phyloP scores from a whole-genome alignment of 2,113 vertebrate species.

The Chloroceryle aenea region DNA sequence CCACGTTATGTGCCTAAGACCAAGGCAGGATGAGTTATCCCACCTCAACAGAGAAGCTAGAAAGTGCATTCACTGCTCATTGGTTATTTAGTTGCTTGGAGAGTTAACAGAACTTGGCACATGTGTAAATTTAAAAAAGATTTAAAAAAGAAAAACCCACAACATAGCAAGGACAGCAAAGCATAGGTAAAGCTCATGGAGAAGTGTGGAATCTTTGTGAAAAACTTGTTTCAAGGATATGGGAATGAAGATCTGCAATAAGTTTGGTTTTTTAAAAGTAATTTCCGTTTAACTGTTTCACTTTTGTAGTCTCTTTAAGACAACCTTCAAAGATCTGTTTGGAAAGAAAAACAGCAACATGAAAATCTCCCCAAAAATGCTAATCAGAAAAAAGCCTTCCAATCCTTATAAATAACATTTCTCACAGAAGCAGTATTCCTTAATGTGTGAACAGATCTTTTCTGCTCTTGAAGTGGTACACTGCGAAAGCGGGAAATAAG shows the following conservation, averaged over 20 bases:
- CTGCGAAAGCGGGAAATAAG: not conserved
- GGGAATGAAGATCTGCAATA: not conserved
- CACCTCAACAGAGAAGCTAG: not conserved
- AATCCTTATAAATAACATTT: not conserved
- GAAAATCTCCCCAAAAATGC: not conserved
- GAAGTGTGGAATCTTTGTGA: too few relatives aligned
- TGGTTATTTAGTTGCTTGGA: not conserved
- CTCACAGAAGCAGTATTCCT: not conserved
- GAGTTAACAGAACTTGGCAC: not conserved
- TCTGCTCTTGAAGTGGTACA: not conserved
- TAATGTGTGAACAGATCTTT: not conserved
- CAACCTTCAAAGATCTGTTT: not conserved
- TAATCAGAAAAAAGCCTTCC: not conserved
- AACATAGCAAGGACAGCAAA: too few relatives aligned
- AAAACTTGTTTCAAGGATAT: too few relatives aligned
- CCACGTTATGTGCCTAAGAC: not conserved
- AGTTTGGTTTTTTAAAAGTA: not conserved
- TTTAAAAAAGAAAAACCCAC: not conserved
- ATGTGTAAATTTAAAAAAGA: not conserved
- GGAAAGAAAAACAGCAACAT: not conserved
- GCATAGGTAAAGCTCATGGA: too few relatives aligned
- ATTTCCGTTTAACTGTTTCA: not conserved
- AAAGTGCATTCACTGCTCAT: not conserved
- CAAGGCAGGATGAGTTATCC: not conserved
- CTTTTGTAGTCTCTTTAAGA: not conserved